A percentile compares a stretch with the other conserved stretches of the same genome.
These are phyloP conservation scores for Semnornis frantzii DNA, from an alignment of 2,113 vertebrate genomes.

Conservation along the genomic window DNA sequence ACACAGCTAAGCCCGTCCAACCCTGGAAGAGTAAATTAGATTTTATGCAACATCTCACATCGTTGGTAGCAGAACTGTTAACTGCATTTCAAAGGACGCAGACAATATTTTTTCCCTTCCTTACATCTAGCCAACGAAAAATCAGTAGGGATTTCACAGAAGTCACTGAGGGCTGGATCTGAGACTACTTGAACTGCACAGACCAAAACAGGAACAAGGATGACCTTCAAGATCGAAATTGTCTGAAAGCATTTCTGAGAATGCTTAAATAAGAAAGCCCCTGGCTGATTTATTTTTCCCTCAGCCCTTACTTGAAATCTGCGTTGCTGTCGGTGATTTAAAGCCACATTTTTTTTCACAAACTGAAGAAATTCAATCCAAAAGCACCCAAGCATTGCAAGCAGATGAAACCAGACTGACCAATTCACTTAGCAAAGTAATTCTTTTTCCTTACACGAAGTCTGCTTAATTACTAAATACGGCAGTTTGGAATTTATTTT, in stretches of 20 bases:
- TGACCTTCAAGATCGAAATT: background rate
- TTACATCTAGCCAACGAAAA: background rate
- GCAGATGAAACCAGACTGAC: background rate
- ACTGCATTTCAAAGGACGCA: background rate
- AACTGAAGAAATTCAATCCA: conserved; percentile 17
- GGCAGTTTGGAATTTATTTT: background rate
- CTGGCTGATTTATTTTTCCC: background rate
- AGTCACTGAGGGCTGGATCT: background rate
- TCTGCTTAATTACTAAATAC: background rate
- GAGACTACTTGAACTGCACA: background rate
- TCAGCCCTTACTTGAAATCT: conserved; percentile 5
- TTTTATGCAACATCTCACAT: background rate
- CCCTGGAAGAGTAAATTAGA: background rate
- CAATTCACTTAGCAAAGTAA: background rate
- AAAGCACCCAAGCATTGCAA: conserved; percentile 13
- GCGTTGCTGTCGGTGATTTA: background rate
- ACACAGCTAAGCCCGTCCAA: background rate
- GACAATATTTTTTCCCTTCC: background rate
- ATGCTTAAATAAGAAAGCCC: background rate
- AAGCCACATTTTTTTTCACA: conserved; percentile 26
- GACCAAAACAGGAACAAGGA: background rate
- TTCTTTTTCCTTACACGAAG: background rate
- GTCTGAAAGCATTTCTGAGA: conserved; percentile 1
- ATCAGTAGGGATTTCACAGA: background rate
- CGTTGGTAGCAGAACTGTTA: background rate